These are phyloP conservation scores for Cistogaster globosa DNA, from an alignment of 2,888 invertebrate genomes.

Conservation along the genomic window DNA sequence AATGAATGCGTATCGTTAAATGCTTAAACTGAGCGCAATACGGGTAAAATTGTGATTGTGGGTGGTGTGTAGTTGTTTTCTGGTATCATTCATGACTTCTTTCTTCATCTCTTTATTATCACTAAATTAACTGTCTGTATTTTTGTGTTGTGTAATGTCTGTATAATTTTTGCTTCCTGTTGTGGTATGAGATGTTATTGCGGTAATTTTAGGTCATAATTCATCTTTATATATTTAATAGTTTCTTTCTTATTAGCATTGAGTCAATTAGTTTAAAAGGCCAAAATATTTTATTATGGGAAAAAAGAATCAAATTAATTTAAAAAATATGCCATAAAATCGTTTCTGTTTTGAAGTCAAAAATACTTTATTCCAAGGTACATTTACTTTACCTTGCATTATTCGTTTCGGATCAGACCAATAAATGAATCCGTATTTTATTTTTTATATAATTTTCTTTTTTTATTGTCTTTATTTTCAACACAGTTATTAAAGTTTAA, in stretches of 20 bases:
- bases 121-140: slow-evolving; percentile 43
- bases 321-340: too few relatives aligned
- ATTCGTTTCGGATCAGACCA: too few relatives aligned
- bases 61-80: slow-evolving; percentile 7
- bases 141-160: slow-evolving; percentile 5
- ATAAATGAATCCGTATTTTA: too few relatives aligned
- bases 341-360: too few relatives aligned
- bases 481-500: too few relatives aligned
- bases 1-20: slow-evolving; percentile 78
- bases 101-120: slow-evolving; percentile 39
- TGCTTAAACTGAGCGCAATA: slow-evolving; percentile 41
- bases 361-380: too few relatives aligned
- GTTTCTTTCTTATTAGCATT: not conserved
- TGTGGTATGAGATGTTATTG: slow-evolving; percentile 25
- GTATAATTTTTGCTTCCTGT: not conserved
- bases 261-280: slow-evolving; percentile 42
- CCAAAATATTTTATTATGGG: not conserved
- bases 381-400: too few relatives aligned
- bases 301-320: not conserved
- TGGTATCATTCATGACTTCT: slow-evolving; percentile 29
- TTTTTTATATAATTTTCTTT: too few relatives aligned
- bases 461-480: too few relatives aligned
- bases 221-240: slow-evolving; percentile 5
- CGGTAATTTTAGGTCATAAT: slow-evolving; percentile 27
- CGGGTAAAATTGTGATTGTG: slow-evolving; percentile 17